Evolutionary conservation across 2,797 vertebrate species (phyloP), one percentile per base, ranked within the genome.

Genomic region (Xyrichtys novacula): DNA sequence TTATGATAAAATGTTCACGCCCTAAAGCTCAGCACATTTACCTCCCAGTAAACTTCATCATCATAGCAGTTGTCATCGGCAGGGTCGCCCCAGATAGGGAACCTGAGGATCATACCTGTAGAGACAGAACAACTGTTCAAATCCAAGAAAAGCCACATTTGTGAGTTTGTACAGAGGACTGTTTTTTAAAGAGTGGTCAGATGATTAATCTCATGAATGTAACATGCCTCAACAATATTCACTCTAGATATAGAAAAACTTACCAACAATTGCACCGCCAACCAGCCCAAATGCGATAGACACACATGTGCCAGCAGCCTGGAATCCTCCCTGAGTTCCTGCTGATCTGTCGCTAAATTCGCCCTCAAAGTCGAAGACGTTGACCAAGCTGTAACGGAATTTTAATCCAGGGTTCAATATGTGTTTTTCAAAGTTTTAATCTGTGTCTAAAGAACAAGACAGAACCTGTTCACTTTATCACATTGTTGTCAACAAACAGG

Each of bases 11-110:
- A 5, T 14, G n/a, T 40, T 48, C 42, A 7, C n/a, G 9, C 43
- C 26, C 16, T 26, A 26, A 61, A 34, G 39, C 15, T 14, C 53
- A 31, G 7, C 22, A 7, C 23, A 5, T 93, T 94, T 76, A 98
- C 97, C 96, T 98, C 96, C 97, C 98, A 99, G 83, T 98, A 99
- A 15, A 94, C 75, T 4, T 89, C 93, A 76, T 99, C 98, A 17
- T 98, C 96, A 64, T 90, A 98, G 91, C 97, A 99, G 91, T 96
- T 95, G 78, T 98, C 96, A 62, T 97, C 96, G 0, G 94, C 88
- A 0, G 97, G 81, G 43, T 98, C 96, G 1, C 95, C 97, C 96
- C 96, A 99, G 73, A 97, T 57, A 0, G 97, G 96, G 11, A 98
- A 49, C 85, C 85, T 97, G 78, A 99, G 82, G 76, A 99, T 94